Evolutionary conservation across 1,140 invertebrate species (phyloP), one percentile per base, ranked within the genome.

Genomic region (Heliconius melpomene): DNA sequence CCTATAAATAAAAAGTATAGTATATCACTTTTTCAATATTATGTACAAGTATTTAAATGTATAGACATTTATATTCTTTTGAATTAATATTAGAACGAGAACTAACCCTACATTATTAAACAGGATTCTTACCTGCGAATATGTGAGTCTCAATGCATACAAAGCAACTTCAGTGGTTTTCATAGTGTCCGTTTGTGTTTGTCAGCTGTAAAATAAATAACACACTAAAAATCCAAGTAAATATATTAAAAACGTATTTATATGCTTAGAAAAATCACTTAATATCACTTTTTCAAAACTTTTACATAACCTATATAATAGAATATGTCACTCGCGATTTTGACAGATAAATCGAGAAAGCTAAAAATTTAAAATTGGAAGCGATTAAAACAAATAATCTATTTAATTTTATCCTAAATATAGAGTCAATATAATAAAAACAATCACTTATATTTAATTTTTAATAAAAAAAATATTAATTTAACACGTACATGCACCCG

Each of bases 61-160:
- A 13, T 26, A 26, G 8, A 3, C 9, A 29, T 66, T 5, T 66
- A 13, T 13, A 23, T 57, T 57, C 7, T 66, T 66, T 26, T 66
- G 3, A 8, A 60, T 26, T 54, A n/a, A 60, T 66, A 29, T 29
- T 5, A 66, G 11, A 8, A 66, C 2, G 29, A 29, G 7, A 26
- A 26, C 1, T 29, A 29, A 7, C 11, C 2, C 11, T 16, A 13
- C 6, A 66, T 23, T 29, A 29, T 26, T 66, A 66, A 66, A 11
- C 29, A 66, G 6, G 13, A 82, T 75, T 84, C 89, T 87, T 92
- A 94, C 93, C 88, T 94, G 93, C 86, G 91, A 93, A 93, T 94
- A 94, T 85, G 93, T 94, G 87, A 94, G 93, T 90, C 91, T 90
- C 72, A 94, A 84, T 74, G 93, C 93, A 85, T 94, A 94, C 86